Conservation (phyloP, 2,888 invertebrate species). For the Cosmorhoe ocellata region DNA sequence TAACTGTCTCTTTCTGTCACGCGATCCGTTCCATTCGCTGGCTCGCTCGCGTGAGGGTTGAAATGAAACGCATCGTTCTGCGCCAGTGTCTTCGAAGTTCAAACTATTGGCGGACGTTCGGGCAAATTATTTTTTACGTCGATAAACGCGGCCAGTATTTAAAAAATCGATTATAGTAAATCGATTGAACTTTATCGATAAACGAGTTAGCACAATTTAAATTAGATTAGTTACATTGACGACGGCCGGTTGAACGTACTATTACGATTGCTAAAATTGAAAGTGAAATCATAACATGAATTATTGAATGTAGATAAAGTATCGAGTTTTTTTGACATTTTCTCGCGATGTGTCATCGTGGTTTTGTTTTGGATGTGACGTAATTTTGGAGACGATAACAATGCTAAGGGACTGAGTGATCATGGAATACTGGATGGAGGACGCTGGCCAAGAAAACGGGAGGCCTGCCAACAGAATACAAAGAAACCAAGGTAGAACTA, state of each 20-base stretch:
- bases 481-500: slow-evolving; percentile 61
- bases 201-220: neutral
- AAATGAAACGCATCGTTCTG: slow-evolving; percentile 47
- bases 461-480: slow-evolving; percentile 48
- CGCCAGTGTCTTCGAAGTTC: slow-evolving; percentile 73
- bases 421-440: slow-evolving; percentile 80
- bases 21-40: slow-evolving; percentile 39
- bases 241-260: neutral
- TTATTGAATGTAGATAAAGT: neutral
- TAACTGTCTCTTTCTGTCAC: slow-evolving; percentile 51
- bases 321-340: slow-evolving; percentile 10
- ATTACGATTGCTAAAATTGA: neutral
- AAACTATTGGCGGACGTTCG: slow-evolving; percentile 70
- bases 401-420: slow-evolving; percentile 44
- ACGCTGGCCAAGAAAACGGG: slow-evolving; percentile 53
- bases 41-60: slow-evolving; percentile 65
- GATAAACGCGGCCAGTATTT: slow-evolving; percentile 32
- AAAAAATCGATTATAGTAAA: slow-evolving; percentile 15
- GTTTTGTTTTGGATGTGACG: slow-evolving; percentile 49
- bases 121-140: slow-evolving; percentile 42
- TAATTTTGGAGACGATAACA: slow-evolving; percentile 33
- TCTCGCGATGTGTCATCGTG: slow-evolving; percentile 47
- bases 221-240: neutral
- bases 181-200: slow-evolving; percentile 23
- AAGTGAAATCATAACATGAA: slow-evolving; percentile 2